These are phyloP conservation scores for Mycetomoellerius zeteki DNA, from an alignment of 1,140 invertebrate species.

Conservation along the genomic window DNA sequence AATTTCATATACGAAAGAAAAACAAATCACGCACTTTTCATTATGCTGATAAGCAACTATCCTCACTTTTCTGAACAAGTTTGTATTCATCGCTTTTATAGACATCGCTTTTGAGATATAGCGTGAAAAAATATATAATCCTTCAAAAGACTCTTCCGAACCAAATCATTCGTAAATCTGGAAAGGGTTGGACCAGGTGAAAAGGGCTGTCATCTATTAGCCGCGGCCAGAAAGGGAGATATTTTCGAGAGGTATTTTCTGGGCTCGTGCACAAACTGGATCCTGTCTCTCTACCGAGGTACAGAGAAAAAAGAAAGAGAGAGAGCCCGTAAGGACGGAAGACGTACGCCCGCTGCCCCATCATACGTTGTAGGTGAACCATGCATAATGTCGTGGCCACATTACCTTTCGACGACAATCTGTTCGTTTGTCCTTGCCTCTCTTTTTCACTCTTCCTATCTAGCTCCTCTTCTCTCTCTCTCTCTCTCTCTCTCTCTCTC, in stretches of 20 bases:
- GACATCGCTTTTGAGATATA: constrained; percentile 43
- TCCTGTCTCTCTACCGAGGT: constrained; percentile 63
- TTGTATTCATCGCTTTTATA: constrained; percentile 35
- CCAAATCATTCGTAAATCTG: constrained; percentile 66
- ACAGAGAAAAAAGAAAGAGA: background rate
- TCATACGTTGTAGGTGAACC: constrained; percentile 81
- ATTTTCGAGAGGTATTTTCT: constrained; percentile 80
- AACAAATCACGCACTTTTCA: background rate
- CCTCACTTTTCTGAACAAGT: constrained; percentile 12
- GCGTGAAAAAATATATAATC: constrained; percentile 63
- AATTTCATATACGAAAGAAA: background rate
- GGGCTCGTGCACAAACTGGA: constrained; percentile 85
- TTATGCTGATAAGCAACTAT: background rate
- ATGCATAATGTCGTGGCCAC: constrained; percentile 75
- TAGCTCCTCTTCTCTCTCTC: background rate
- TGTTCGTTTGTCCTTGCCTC: constrained; percentile 11
- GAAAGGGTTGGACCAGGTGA: constrained; percentile 78
- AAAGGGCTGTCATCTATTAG: constrained; percentile 76
- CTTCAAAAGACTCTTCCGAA: constrained; percentile 16
- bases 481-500: no score
- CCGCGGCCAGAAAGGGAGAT: constrained; percentile 65
- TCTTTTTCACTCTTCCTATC: constrained; percentile 28
- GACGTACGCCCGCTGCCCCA: constrained; percentile 70
- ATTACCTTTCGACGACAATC: constrained; percentile 72
- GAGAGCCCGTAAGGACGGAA: constrained; percentile 66